These are phyloP conservation scores for Tarsius wallacei DNA, from an alignment of 2,797 vertebrate species.

Conservation along the genomic window DNA sequence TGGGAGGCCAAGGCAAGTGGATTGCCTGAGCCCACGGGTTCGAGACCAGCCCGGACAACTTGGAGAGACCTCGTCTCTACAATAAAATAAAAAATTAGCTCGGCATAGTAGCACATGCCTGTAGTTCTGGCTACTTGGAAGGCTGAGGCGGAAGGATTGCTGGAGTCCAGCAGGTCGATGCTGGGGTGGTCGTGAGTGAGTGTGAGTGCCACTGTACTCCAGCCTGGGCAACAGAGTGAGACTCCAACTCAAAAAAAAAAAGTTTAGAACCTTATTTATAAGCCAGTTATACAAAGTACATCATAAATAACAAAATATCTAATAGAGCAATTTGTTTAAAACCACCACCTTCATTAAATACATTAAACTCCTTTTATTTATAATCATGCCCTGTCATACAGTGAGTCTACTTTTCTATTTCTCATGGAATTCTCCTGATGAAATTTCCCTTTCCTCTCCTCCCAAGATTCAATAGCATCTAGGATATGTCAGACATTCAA, in stretches of 20 bases:
- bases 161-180: no score
- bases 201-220: no score
- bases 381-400: background rate
- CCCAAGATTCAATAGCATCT: background rate
- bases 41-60: no score
- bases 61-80: no score
- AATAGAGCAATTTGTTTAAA: constrained; percentile 22
- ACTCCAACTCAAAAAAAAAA: background rate
- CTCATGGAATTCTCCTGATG: background rate
- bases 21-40: no score
- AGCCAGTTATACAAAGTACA: background rate
- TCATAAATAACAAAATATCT: constrained; percentile 13
- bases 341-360: constrained; percentile 29
- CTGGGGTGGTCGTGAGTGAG: no score
- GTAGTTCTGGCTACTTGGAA: no score
- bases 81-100: no score
- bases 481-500: background rate
- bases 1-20: no score
- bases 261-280: constrained; percentile 37
- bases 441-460: constrained; percentile 37
- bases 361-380: constrained; percentile 42
- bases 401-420: constrained; percentile 31
- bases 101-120: no score
- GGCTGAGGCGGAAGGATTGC: no score
- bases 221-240: no score